phyloP scores from a whole-genome alignment of 2,113 vertebrate genomes.

The Panthera leo region DNA sequence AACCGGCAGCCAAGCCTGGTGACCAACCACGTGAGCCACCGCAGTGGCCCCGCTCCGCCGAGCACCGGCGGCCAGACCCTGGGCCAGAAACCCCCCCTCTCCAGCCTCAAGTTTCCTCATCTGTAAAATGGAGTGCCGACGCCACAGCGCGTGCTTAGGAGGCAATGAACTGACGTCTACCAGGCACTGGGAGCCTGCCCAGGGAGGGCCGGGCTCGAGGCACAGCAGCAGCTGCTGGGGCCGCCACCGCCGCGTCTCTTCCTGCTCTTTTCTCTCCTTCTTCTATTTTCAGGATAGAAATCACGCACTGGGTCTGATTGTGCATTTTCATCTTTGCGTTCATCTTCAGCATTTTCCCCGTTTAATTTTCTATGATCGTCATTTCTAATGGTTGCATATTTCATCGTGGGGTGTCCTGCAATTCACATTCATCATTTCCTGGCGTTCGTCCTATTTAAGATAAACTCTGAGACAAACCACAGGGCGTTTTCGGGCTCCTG shows the following conservation, averaged over 20 bases:
- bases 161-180: accelerated
- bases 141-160: background rate
- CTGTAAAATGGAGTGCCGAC: background rate
- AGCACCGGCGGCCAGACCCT: accelerated
- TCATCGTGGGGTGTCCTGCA: background rate
- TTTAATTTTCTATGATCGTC: background rate
- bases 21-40: background rate
- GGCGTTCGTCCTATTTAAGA: background rate
- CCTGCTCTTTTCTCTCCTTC: background rate
- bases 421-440: background rate
- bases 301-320: background rate
- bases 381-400: background rate
- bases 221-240: accelerated
- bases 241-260: accelerated
- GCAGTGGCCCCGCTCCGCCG: background rate
- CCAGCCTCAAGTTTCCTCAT: background rate
- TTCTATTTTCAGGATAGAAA: background rate
- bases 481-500: background rate
- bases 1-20: background rate
- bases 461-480: background rate
- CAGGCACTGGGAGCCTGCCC: no score
- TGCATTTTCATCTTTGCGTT: background rate
- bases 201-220: accelerated
- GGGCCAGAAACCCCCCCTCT: background rate
- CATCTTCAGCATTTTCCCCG: background rate